Conservation (phyloP, 37 sponge, comb jelly and placozoan species). For the Theonella swinhoei region DNA sequence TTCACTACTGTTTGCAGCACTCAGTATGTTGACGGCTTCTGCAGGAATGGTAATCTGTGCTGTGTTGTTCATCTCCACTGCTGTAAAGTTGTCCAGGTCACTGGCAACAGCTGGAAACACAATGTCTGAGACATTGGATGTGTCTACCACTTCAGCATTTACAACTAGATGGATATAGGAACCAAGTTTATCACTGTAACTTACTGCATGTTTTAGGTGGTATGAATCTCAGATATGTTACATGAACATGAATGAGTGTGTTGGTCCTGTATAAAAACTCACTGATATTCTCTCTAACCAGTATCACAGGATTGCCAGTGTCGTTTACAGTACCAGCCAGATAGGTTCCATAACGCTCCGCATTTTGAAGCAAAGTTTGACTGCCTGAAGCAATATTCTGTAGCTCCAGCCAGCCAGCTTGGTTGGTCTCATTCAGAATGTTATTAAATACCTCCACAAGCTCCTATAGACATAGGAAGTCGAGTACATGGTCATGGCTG, state of each 20-base stretch:
- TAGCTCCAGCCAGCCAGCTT: slow-evolving; percentile 40
- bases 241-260: too few relatives aligned
- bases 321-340: slow-evolving; percentile 1
- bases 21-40: neutral
- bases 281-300: slow-evolving; percentile 27
- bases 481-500: neutral
- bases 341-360: slow-evolving; percentile 37
- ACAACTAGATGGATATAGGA: neutral
- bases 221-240: neutral
- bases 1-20: neutral
- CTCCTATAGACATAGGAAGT: neutral
- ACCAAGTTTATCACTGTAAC: too few relatives aligned
- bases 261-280: too few relatives aligned
- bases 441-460: slow-evolving; percentile 36
- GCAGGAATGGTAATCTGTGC: slow-evolving; percentile 48
- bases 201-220: too few relatives aligned
- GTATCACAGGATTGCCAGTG: neutral
- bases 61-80: neutral
- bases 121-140: neutral
- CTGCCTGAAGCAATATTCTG: slow-evolving; percentile 27
- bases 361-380: slow-evolving; percentile 41
- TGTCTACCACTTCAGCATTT: neutral
- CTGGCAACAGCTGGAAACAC: neutral
- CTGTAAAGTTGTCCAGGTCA: neutral
- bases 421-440: slow-evolving; percentile 28